Conservation (phyloP, 2,797 vertebrate species). For the Natrix natrix region DNA sequence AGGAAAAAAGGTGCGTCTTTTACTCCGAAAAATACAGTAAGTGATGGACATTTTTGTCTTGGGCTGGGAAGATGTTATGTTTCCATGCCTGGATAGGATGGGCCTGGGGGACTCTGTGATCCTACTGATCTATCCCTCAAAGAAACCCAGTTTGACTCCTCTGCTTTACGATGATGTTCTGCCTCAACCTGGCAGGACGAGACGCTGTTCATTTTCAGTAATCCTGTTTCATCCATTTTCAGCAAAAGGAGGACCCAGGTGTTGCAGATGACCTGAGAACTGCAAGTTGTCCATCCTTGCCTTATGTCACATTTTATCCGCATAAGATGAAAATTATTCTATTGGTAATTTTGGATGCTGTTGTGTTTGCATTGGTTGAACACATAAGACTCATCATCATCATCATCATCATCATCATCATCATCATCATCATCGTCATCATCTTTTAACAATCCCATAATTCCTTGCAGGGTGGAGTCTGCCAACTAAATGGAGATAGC, state of each 20-base stretch:
- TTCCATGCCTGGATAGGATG: background rate
- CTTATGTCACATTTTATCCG: background rate
- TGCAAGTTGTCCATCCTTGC: background rate
- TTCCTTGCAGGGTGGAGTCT: too few relatives aligned
- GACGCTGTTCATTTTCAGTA: background rate
- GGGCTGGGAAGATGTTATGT: background rate
- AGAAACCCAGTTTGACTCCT: too few relatives aligned
- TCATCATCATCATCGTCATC: too few relatives aligned
- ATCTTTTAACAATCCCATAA: too few relatives aligned
- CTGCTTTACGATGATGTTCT: background rate
- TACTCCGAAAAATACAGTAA: too few relatives aligned
- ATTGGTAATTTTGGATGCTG: background rate
- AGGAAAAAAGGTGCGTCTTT: too few relatives aligned
- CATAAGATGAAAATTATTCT: background rate
- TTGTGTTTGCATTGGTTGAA: background rate
- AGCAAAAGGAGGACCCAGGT: background rate
- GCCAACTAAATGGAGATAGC: too few relatives aligned
- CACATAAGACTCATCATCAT: too few relatives aligned
- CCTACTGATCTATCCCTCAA: background rate
- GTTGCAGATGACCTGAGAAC: background rate
- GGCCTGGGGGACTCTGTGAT: background rate
- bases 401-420: too few relatives aligned
- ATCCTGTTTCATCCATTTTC: background rate
- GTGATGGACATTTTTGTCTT: background rate
- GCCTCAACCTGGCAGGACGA: background rate